Evolutionary conservation across 2,888 invertebrate species (phyloP), one percentile per base, ranked within the genome.

Genomic region (Drosophila emarginata): DNA sequence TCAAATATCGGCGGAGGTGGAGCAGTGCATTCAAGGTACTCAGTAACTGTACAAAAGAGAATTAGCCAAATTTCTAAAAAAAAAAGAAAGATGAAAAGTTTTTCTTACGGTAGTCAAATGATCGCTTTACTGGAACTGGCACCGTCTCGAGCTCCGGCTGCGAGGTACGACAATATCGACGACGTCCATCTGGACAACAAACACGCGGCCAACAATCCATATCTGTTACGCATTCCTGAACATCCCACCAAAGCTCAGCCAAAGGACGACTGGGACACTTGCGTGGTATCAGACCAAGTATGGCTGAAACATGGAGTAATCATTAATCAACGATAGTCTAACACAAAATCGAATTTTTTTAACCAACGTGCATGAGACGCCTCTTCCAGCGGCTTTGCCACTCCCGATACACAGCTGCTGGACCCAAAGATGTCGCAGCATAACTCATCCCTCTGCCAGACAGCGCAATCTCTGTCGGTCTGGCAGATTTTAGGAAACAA

Each of bases 121-220:
- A 93, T 74, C 93, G 94, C 51, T 94, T 94, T 26, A 94, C 93
- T 4, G 95, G 94, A 75, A 95, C 93, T 50, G 94, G 93, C 72
- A 91, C 89, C 1, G 91, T 90, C 62, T 95, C 94, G 69, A 95
- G 93, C 57, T 95, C 92, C 3, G 95, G 95, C 57, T 94, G 93
- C 2, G 95, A 94, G 4, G 95, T 95, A 76, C 95, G 93, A 89
- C 96, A 96, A 89, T 95, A 96, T 76, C 94, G 94, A 59, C 93
- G 93, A 2, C 91, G 91, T 76, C 93, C 94, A 89, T 96, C 96
- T 0, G 95, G 95, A 77, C 96, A 96, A 90, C 96, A 96, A 65
- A 96, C 94, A 26, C 96, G 93, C 12, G 95, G 95, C 93, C 95
- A 94, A 90, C 96, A 96, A 82, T 96, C 95, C 14, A 93, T 91